These are phyloP conservation scores for Acleris literana DNA, from an alignment of 2,888 invertebrate species.

Conservation along the genomic window DNA sequence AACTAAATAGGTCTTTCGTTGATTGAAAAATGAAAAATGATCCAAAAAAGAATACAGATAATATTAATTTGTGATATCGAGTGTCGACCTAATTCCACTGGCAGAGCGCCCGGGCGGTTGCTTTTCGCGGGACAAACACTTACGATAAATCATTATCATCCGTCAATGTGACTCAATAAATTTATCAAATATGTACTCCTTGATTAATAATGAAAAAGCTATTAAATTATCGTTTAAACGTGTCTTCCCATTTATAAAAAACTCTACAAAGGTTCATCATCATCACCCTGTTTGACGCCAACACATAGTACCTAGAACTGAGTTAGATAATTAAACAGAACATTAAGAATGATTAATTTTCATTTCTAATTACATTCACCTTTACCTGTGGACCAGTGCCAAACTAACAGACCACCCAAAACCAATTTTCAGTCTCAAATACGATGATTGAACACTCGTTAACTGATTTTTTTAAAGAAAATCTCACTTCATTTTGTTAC, in stretches of 20 bases:
- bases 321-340: background rate
- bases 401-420: constrained; percentile 44
- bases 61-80: constrained; percentile 30
- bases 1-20: background rate
- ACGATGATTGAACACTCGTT: constrained; percentile 19
- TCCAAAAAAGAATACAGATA: constrained; percentile 30
- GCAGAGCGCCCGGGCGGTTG: constrained; percentile 39
- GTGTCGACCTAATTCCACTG: constrained; percentile 48
- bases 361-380: constrained; percentile 46
- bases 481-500: background rate
- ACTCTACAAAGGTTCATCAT: too few relatives aligned
- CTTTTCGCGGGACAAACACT: constrained; percentile 23
- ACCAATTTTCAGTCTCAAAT: constrained; percentile 3
- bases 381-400: constrained; percentile 60
- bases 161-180: constrained; percentile 42
- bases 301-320: too few relatives aligned
- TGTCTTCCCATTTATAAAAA: too few relatives aligned
- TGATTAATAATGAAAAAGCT: constrained; percentile 29
- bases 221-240: constrained; percentile 10
- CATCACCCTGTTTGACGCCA: too few relatives aligned
- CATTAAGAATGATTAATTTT: constrained; percentile 23
- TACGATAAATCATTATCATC: constrained; percentile 43
- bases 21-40: constrained; percentile 29
- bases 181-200: constrained; percentile 26
- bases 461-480: constrained; percentile 6